Evolutionary conservation across 2,797 vertebrate species (phyloP).

Genomic region (Platyrinchus mystaceus): DNA sequence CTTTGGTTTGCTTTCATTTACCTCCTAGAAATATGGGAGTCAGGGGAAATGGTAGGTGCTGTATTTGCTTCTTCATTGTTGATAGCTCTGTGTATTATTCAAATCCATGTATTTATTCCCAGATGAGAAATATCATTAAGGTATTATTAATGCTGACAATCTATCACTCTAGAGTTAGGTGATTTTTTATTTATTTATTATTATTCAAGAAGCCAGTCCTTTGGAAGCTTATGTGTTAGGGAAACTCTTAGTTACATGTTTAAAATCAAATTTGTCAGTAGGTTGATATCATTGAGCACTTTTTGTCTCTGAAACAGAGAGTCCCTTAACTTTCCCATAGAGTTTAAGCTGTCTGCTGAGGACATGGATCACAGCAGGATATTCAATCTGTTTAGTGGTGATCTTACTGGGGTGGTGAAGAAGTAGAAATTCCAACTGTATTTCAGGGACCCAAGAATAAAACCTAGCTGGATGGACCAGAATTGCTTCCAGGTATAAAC

Average conservation of each 20-base stretch:
- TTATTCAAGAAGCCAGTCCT: neutral
- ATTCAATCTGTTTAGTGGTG: neutral
- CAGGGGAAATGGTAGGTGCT: slow-evolving; percentile 14
- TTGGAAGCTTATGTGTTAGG: neutral
- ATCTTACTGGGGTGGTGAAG: neutral
- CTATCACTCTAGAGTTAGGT: neutral
- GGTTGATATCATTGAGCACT: neutral
- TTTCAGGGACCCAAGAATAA: neutral
- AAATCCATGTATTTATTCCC: slow-evolving; percentile 20
- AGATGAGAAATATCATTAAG: slow-evolving; percentile 8
- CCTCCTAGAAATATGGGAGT: slow-evolving; percentile 36
- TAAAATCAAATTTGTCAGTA: neutral
- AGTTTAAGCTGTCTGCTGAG: neutral
- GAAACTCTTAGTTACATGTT: neutral
- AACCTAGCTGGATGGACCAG: neutral
- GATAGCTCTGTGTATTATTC: neutral
- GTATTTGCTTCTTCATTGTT: neutral
- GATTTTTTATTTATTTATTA: neutral
- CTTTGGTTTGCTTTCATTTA: slow-evolving; percentile 55
- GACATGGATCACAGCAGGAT: neutral
- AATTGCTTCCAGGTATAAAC: neutral
- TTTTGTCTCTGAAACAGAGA: neutral
- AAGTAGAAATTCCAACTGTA: neutral
- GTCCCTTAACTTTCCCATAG: neutral
- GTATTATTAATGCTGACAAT: neutral